phyloP scores from a whole-genome alignment of 2,797 vertebrate genomes.

The Eptatretus atami region DNA sequence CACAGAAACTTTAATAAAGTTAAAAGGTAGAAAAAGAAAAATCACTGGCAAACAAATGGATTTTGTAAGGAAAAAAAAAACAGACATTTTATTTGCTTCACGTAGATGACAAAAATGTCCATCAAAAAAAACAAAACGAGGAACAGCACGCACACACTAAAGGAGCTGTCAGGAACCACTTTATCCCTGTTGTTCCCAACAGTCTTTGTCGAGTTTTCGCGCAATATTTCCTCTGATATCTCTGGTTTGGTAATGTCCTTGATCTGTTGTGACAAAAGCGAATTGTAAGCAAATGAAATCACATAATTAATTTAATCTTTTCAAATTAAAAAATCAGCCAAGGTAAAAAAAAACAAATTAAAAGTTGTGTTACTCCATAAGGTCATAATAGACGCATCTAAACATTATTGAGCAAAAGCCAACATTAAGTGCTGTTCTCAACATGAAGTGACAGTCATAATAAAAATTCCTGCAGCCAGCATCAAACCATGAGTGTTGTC shows the following conservation, averaged over 20 bases:
- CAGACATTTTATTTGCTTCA: too few species aligned
- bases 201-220: slow-evolving; percentile 60
- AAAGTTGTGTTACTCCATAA: neutral
- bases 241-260: slow-evolving; percentile 82
- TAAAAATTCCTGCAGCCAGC: too few species aligned
- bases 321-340: neutral
- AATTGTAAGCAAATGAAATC: neutral
- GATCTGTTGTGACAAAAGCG: slow-evolving; percentile 21
- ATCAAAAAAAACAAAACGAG: too few species aligned
- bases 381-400: neutral
- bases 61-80: too few species aligned
- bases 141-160: too few species aligned
- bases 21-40: too few species aligned
- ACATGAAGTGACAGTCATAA: too few species aligned
- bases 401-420: neutral
- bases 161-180: neutral
- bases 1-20: too few species aligned
- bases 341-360: neutral
- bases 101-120: too few species aligned
- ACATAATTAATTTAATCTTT: neutral
- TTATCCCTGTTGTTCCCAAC: slow-evolving; percentile 46
- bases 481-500: too few species aligned
- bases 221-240: slow-evolving; percentile 52
- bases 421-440: neutral
- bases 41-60: too few species aligned